Conservation (phyloP, 2,113 vertebrate species). For the Oxyruncus cristatus region DNA sequence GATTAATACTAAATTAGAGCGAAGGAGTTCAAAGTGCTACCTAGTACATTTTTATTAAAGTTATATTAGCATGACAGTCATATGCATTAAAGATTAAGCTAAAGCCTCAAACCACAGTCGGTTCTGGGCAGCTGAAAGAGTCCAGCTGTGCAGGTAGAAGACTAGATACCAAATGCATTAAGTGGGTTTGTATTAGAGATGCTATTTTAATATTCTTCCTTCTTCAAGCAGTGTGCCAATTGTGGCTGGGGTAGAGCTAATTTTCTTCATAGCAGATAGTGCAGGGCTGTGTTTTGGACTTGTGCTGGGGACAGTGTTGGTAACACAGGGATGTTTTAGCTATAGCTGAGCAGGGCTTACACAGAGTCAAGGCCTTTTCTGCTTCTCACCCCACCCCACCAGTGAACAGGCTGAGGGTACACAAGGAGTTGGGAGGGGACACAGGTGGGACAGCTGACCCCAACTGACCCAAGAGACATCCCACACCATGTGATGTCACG, state of each 20-base stretch:
- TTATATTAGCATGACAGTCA: slow-evolving; percentile 36
- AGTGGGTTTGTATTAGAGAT: background rate
- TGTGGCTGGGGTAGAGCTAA: background rate
- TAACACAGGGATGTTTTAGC: background rate
- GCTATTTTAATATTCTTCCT: background rate
- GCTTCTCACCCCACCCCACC: background rate
- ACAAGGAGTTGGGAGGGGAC: background rate
- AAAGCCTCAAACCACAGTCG: background rate
- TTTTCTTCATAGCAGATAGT: background rate
- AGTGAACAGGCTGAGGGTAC: background rate
- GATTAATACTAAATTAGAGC: slow-evolving; percentile 21
- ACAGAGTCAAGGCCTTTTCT: background rate
- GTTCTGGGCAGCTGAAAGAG: background rate
- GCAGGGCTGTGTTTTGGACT: background rate
- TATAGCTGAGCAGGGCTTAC: background rate
- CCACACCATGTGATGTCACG: background rate
- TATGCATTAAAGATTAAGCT: slow-evolving; percentile 40
- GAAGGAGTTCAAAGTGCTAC: slow-evolving; percentile 36
- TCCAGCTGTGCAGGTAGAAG: slow-evolving; percentile 37
- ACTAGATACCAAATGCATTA: background rate
- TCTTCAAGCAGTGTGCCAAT: background rate
- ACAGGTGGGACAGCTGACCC: background rate
- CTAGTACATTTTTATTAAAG: slow-evolving; percentile 29
- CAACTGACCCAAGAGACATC: background rate
- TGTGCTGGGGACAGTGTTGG: background rate